phyloP scores from a whole-genome alignment of 2,797 vertebrate species.

The Vespertilio murinus region DNA sequence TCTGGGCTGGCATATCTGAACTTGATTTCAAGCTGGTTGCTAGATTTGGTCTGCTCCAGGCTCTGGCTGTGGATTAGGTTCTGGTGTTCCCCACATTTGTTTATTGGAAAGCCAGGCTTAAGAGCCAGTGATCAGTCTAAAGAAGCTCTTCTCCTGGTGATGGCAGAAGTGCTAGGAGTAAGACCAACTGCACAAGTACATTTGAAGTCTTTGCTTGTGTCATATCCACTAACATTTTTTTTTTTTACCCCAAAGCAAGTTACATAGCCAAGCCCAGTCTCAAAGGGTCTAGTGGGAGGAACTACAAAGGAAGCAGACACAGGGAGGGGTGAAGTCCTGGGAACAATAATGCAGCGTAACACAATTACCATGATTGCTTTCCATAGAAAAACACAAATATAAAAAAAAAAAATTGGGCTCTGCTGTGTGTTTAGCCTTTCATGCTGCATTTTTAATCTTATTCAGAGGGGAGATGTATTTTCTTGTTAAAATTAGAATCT shows the following conservation, averaged over 20 bases:
- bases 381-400: background rate
- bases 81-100: background rate
- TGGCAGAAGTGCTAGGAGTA: background rate
- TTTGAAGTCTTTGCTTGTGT: background rate
- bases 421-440: background rate
- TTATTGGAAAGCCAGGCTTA: background rate
- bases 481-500: background rate
- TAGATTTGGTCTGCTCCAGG: background rate
- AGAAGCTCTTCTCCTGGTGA: background rate
- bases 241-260: background rate
- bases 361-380: constrained; percentile 3
- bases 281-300: background rate
- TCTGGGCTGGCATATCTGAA: background rate
- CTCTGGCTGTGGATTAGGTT: background rate
- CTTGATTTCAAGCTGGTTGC: background rate
- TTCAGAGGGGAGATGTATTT: background rate
- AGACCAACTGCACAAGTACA: background rate
- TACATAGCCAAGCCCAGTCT: background rate
- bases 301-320: background rate
- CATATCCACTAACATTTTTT: background rate
- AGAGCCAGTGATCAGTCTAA: background rate
- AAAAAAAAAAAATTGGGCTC: background rate
- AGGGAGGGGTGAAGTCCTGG: background rate
- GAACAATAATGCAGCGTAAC: background rate
- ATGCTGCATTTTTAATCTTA: background rate